Evolutionary conservation across 2,888 invertebrate genomes (phyloP), one percentile per base, ranked within the genome.

Genomic region (Hirtodrosophila histrioides): DNA sequence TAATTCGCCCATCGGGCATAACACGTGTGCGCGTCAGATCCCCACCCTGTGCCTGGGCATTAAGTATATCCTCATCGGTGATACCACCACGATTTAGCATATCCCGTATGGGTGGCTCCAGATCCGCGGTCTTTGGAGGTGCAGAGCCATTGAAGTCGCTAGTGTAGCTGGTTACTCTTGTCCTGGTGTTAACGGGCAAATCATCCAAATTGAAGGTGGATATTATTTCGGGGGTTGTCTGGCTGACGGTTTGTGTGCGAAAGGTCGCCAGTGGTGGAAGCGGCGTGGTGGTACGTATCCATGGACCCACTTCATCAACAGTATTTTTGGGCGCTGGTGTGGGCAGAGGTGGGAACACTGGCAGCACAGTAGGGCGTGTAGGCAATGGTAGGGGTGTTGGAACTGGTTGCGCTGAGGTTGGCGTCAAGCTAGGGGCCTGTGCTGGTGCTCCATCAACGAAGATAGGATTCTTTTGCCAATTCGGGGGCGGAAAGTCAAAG

Each of bases 11-110:
- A 29, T 86, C 86, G n/a, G 88, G 85, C 57, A 72, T 62, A 0
- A 56, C 45, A 1, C 76, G 74, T 0, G 67, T 72, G 5, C 76
- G 75, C 0, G 73, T 67, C 4, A 88, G 51, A 4, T 66, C 60
- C 2, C 11, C 51, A 6, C 75, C 72, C 11, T 63, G 61, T 0
- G 64, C 69, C n/a, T 60, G 55, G 1, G 78, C 58, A 27, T 69
- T 60, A 0, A 29, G 53, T 7, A 85, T 57, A 11, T 88, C 87
- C 17, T 70, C 65, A 3, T 85, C 81, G 8, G 68, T 77, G 36
- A 88, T 86, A 44, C 88, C 87, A 9, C 75, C 79, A 12, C 62
- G 74, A 12, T 40, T 9, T 4, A 88, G 58, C 6, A 74, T 12
- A 1, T 78, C 69, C 45, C 56, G 69, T 17, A 76, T 49, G 3